A percentile compares a stretch with the other conserved stretches of the same genome.
phyloP scores from a whole-genome alignment of 2,888 invertebrate species.

The Eristalis tenax region DNA sequence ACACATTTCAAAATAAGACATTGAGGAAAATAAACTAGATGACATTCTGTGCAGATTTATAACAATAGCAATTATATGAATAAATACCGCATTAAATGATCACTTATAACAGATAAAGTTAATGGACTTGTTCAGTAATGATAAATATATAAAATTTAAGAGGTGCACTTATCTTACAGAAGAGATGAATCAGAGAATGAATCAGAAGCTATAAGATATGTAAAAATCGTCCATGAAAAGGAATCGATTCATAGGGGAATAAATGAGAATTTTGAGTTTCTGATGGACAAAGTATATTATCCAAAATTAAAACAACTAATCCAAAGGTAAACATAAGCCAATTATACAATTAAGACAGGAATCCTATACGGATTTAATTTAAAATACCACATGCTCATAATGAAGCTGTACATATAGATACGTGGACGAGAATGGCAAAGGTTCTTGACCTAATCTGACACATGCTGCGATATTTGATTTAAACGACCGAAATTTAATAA shows the following conservation, averaged over 20 bases:
- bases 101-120: conserved; percentile 67
- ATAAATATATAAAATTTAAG: conserved; percentile 63
- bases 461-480: conserved; percentile 8
- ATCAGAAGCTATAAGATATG: conserved; percentile 67
- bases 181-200: conserved; percentile 66
- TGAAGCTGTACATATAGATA: neutral
- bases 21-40: too few species aligned
- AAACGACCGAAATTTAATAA: conserved; percentile 10
- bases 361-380: neutral
- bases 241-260: conserved; percentile 68
- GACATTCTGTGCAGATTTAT: conserved; percentile 47
- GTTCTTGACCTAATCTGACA: conserved; percentile 18
- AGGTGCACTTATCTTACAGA: conserved; percentile 69
- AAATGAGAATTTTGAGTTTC: conserved; percentile 63
- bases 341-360: neutral
- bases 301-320: conserved; percentile 52
- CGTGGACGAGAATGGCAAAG: neutral
- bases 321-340: neutral
- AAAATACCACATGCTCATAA: neutral
- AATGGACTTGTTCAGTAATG: conserved; percentile 67
- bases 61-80: conserved; percentile 64
- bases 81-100: conserved; percentile 60
- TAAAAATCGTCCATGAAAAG: conserved; percentile 66
- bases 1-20: too few species aligned
- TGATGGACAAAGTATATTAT: conserved; percentile 70